Evolutionary conservation across 2,113 vertebrate species (phyloP), one percentile per base, ranked within the genome.

Genomic region (Gymnocephalus cernua): DNA sequence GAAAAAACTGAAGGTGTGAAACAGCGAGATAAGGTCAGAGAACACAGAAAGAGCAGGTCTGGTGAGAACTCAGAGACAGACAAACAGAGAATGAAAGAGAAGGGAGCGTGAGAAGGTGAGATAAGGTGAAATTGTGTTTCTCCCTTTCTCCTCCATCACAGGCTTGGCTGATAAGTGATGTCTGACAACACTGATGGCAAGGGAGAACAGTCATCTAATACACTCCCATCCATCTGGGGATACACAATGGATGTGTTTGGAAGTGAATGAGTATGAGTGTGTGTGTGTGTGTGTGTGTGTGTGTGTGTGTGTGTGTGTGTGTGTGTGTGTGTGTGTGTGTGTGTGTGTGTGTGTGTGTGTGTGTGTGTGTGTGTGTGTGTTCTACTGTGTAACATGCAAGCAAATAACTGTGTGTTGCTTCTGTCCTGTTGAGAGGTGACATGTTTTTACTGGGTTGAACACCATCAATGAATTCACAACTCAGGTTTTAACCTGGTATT

Each of bases 81-180:
- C 59, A 59, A 66, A 45, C 8, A 54, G 25, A 32, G 65, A 85
- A 54, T 57, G 59, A 64, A 77, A 72, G 74, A 0, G 16, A 71
- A 9, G 75, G 27, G 38, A 83, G 84, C 13, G 38, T 72, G 54
- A 73, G 18, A 79, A 88, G 88, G 85, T 84, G 87, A 71, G 80
- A 91, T 86, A 85, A 89, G 85, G 87, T 83, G 85, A 86, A 84
- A 88, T 85, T 84, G 83, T 78, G 81, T 88, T 86, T 85, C 67
- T 84, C 54, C 58, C 77, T 71, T 77, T 77, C 69, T 81, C 53
- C 63, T 89, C 74, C 66, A 81, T 89, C 84, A 74, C 59, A 35
- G 70, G 16, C 77, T 69, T 0, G 4, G 56, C 77, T 82, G 83
- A 89, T 77, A 89, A 89, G 80, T 85, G 86, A 90, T 82, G 85